Conservation (phyloP, 1,140 invertebrate genomes). For the Megathymus violae region DNA sequence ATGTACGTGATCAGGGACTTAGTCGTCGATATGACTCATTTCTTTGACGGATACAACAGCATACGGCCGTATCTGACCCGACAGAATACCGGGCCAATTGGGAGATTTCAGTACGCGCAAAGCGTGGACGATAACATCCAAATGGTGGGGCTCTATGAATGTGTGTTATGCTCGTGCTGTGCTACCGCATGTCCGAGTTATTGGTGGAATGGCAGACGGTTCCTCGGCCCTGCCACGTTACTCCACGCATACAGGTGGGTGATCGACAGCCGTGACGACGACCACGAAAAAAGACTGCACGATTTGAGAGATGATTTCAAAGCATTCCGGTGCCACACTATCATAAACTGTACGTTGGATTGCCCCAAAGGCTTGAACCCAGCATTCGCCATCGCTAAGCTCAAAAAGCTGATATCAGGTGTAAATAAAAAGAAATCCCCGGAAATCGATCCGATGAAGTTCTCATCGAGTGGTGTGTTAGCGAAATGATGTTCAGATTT, state of each 20-base stretch:
- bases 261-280: conserved; percentile 91
- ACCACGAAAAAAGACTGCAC: conserved; percentile 85
- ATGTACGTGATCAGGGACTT: conserved; percentile 97
- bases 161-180: conserved; percentile 95
- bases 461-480: conserved; percentile 47
- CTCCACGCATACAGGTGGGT: conserved; percentile 87
- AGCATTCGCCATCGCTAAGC: conserved; percentile 94
- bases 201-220: conserved; percentile 90
- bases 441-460: conserved; percentile 85
- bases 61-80: conserved; percentile 95
- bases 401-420: conserved; percentile 95
- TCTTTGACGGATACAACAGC: conserved; percentile 92
- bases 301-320: conserved; percentile 89
- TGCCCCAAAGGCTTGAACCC: conserved; percentile 96
- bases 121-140: conserved; percentile 87
- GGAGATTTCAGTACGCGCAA: conserved; percentile 86
- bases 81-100: conserved; percentile 84
- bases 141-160: conserved; percentile 92
- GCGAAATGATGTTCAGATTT: conserved; percentile 14
- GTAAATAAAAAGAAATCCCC: conserved; percentile 89
- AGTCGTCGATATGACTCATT: conserved; percentile 94
- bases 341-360: conserved; percentile 91
- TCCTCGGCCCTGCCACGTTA: conserved; percentile 66
- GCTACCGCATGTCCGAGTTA: conserved; percentile 94
- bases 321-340: conserved; percentile 91